A percentile compares a stretch with the other conserved stretches of the same genome.
These are phyloP conservation scores for Caenorhabditis japonica DNA, from an alignment of 2,888 invertebrate genomes.

Conservation along the genomic window DNA sequence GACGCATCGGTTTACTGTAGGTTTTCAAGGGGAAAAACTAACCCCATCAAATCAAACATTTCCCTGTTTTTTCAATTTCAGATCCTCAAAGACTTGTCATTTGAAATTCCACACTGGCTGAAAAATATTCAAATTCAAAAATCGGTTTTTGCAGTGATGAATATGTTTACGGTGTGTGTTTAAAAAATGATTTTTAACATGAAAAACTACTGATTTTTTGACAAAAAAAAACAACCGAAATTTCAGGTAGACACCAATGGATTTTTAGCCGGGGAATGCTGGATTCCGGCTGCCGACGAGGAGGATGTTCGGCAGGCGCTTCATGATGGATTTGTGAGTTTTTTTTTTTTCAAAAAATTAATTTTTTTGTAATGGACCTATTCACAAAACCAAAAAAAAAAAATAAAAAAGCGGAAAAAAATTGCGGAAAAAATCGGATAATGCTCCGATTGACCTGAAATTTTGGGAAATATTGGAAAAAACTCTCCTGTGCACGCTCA, in stretches of 20 bases:
- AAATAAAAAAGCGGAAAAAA: too few species aligned
- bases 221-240: background rate
- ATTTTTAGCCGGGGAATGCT: slow-evolving; percentile 97
- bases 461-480: too few species aligned
- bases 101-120: slow-evolving; percentile 97
- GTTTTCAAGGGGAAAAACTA: background rate
- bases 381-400: too few species aligned
- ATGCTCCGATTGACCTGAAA: too few species aligned
- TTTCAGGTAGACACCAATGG: slow-evolving; percentile 89
- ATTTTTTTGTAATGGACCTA: too few species aligned
- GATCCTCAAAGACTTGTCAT: slow-evolving; percentile 91
- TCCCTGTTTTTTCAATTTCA: slow-evolving; percentile 33
- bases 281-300: slow-evolving; percentile 89
- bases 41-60: too few species aligned
- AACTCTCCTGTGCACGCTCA: too few species aligned
- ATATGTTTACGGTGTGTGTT: slow-evolving; percentile 88
- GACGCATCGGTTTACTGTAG: slow-evolving; percentile 68
- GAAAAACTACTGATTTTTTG: background rate
- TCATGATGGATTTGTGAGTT: slow-evolving; percentile 88
- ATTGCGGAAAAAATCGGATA: too few species aligned
- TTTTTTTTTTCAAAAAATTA: slow-evolving; percentile 13
- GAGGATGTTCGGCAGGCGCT: slow-evolving; percentile 92
- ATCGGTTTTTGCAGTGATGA: slow-evolving; percentile 96
- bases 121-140: slow-evolving; percentile 95
- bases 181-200: background rate